Percentiles rank a stretch among this genome's conserved stretches.
Evolutionary conservation across 2,113 vertebrate species (phyloP).

Genomic region (Sarotherodon lohbergeri): DNA sequence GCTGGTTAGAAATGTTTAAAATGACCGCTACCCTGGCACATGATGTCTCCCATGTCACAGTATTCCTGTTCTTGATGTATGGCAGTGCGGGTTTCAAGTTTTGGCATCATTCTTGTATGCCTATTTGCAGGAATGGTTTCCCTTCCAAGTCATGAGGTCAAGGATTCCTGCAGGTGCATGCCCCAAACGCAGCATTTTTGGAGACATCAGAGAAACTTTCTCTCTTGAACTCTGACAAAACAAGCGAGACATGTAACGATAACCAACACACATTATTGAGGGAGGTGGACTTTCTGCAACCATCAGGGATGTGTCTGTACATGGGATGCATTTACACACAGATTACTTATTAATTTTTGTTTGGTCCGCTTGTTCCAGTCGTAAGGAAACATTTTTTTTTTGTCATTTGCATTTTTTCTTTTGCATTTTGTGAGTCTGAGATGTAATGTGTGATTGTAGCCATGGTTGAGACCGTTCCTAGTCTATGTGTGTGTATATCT

Average conservation of each 20-base stretch:
- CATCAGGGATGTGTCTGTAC: not conserved
- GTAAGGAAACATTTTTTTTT: slow-evolving; percentile 21
- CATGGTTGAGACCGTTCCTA: slow-evolving; percentile 13
- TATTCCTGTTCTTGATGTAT: accelerated
- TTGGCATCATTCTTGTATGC: not conserved
- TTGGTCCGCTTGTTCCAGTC: slow-evolving; percentile 7
- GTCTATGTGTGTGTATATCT: not conserved
- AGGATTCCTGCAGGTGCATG: not conserved
- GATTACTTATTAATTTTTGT: not conserved
- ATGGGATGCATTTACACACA: not conserved
- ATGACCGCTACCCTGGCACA: not conserved
- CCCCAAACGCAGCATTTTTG: not conserved
- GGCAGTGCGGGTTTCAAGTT: not conserved
- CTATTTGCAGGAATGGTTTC: not conserved
- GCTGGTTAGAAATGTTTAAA: not conserved
- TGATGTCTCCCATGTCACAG: not conserved
- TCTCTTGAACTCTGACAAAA: not conserved
- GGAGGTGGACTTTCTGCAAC: not conserved
- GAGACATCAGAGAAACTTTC: not conserved
- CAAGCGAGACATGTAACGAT: not conserved
- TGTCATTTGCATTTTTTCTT: not conserved
- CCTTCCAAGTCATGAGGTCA: not conserved
- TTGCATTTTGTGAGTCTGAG: not conserved
- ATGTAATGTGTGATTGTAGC: slow-evolving; percentile 30
- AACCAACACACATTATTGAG: not conserved